Evolutionary conservation across 2,888 invertebrate species (phyloP).

Genomic region (Selenia dentaria): DNA sequence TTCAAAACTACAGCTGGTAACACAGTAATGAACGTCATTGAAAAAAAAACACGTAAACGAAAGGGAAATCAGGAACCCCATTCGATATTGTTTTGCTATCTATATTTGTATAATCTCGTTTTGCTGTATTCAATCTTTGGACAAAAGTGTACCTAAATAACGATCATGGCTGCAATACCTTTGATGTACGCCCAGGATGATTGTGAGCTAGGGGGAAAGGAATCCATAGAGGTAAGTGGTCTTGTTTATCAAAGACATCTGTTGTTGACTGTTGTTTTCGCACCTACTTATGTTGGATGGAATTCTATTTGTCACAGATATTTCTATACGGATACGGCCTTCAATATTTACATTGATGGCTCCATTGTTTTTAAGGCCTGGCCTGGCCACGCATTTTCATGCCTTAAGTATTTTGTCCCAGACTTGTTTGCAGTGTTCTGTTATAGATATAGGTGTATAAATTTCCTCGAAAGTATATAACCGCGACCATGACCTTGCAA

Average conservation of each 20-base stretch:
- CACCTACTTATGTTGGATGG: constrained; percentile 3
- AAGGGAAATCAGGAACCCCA: constrained; percentile 24
- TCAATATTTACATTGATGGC: constrained; percentile 12
- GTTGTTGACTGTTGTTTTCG: too few relatives aligned
- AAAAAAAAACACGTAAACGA: constrained; percentile 11
- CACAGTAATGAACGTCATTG: too few relatives aligned
- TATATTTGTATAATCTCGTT: too few relatives aligned
- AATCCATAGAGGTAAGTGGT: constrained; percentile 71
- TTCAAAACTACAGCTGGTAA: too few relatives aligned
- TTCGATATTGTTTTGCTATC: too few relatives aligned
- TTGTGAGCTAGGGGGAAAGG: constrained; percentile 87
- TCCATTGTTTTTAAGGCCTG: constrained; percentile 4
- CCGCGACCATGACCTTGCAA: too few relatives aligned
- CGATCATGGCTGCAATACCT: constrained; percentile 80
- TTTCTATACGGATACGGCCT: constrained; percentile 15
- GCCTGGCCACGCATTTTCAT: too few relatives aligned
- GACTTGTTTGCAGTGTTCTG: too few relatives aligned
- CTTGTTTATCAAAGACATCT: constrained; percentile 6
- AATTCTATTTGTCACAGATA: constrained; percentile 21
- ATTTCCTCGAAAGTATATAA: too few relatives aligned
- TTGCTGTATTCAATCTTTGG: not conserved
- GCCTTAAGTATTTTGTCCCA: too few relatives aligned
- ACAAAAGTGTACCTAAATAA: constrained; percentile 11
- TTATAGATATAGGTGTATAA: too few relatives aligned
- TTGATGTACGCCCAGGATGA: constrained; percentile 87